These are phyloP conservation scores for Imbricaverruca yamaguchii DNA, from an alignment of 2,888 invertebrate genomes.

Conservation along the genomic window DNA sequence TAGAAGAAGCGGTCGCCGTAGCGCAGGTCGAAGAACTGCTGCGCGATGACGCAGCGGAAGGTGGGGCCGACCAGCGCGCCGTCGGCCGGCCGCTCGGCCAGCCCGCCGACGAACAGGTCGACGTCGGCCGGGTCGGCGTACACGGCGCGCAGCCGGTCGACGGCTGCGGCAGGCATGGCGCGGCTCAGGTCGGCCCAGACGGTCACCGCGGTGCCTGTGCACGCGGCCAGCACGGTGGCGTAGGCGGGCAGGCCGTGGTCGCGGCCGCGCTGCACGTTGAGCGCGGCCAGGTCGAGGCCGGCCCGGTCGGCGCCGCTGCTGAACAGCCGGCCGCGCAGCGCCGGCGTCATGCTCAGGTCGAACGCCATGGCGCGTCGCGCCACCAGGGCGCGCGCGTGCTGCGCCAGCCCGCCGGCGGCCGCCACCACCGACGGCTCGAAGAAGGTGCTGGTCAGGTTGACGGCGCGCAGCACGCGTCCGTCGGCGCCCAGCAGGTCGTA, in stretches of 20 bases:
- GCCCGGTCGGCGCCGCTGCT: conserved; percentile 12
- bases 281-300: conserved; percentile 30
- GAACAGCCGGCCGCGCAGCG: background rate
- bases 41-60: conserved; percentile 3
- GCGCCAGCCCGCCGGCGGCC: background rate
- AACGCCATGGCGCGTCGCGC: background rate
- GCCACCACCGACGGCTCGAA: background rate
- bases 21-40: background rate
- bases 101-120: conserved; percentile 2
- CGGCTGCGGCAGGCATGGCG: background rate
- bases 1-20: conserved; percentile 16
- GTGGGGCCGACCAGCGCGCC: conserved; percentile 16
- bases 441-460: conserved; percentile 2
- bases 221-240: conserved; percentile 26
- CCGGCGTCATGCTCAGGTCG: background rate
- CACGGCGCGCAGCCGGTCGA: background rate
- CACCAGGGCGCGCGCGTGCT: background rate
- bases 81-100: background rate
- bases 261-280: conserved; percentile 30
- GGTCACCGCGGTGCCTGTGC: background rate
- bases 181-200: background rate
- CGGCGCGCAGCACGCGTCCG: background rate
- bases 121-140: background rate
- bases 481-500: background rate
- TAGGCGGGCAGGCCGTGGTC: conserved; percentile 30